Evolutionary conservation across 2,113 vertebrate genomes (phyloP), one percentile per base, ranked within the genome.

Genomic region (Tenrec ecaudatus): DNA sequence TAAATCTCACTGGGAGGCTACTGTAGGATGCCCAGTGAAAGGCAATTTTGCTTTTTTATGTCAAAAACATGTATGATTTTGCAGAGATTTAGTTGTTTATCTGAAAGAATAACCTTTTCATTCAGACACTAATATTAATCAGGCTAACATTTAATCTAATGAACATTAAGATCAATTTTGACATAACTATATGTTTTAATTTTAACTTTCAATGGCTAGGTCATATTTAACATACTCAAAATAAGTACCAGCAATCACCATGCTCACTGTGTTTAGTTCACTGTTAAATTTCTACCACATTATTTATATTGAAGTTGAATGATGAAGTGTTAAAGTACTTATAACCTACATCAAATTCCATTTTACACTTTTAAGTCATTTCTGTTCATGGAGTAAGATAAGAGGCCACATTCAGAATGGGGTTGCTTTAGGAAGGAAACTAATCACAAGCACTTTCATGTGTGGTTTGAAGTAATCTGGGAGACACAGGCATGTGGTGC

Each of bases 1-100:
- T 97, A 97, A 97, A 96, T 97, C 97, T 97, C 97, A 94, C 8
- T 90, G 89, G 96, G 96, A 97, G 95, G 91, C 47, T 53, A 87
- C 78, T 90, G 64, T 73, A 94, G 69, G 31, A 88, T 87, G 89
- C 82, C 95, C 64, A 95, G 90, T 77, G 36, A 96, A 77, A 84
- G 90, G 82, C 66, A 38, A 91, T 89, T 77, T 84, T 84, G 40
- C 66, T 96, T 95, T 95, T 81, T 96, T 95, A 73, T 82, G 93
- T 60, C 82, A 64, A 87, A 40, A 94, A 88, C 83, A 92, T 91
- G 71, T 90, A 92, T 33, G 80, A 69, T 94, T 95, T 92, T 97
- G 68, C 40, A 82, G 86, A 90, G 47, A 53, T 53, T 53, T 38
- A 62, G 86, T 93, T 95, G 19, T 90, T 95, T 94, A 62, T 95